phyloP scores from a whole-genome alignment of 2,888 invertebrate species.

The Sylvicola cinctus region DNA sequence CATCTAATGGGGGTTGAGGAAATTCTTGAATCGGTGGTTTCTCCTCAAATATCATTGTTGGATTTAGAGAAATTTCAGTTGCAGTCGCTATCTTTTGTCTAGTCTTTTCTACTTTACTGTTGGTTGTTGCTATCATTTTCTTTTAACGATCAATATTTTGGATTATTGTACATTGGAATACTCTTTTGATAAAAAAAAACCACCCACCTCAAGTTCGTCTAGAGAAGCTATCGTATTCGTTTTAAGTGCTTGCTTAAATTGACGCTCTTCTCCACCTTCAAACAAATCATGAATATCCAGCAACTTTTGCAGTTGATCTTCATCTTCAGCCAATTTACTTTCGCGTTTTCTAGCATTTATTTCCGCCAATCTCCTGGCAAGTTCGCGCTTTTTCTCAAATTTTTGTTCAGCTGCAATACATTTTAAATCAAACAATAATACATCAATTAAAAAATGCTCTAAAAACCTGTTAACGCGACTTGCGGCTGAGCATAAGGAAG shows the following conservation, averaged over 20 bases:
- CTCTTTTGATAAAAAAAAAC: constrained; percentile 9
- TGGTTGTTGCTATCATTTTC: constrained; percentile 38
- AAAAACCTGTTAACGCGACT: constrained; percentile 13
- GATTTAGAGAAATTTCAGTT: constrained; percentile 15
- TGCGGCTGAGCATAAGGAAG: constrained; percentile 48
- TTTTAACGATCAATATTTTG: constrained; percentile 10
- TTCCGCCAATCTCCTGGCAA: constrained; percentile 66
- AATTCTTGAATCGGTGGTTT: constrained; percentile 10
- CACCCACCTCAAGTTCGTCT: constrained; percentile 60
- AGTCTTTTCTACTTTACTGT: constrained; percentile 42
- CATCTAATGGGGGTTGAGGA: constrained; percentile 18
- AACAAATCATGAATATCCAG: constrained; percentile 53
- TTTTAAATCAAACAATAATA: not conserved
- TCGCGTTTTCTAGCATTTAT: constrained; percentile 76
- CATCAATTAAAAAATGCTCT: not conserved
- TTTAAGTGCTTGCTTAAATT: constrained; percentile 50
- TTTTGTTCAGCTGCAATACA: constrained; percentile 55
- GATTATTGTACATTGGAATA: constrained; percentile 9
- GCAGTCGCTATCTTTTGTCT: constrained; percentile 55
- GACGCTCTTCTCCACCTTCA: constrained; percentile 53
- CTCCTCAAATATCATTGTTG: constrained; percentile 11
- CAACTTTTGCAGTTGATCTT: constrained; percentile 61
- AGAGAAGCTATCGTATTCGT: constrained; percentile 54
- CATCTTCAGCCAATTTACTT: constrained; percentile 73
- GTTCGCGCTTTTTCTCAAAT: constrained; percentile 67